Base-by-base conservation (phyloP, 2,797 vertebrate genomes). In the Myiotriccus ornatus region DNA sequence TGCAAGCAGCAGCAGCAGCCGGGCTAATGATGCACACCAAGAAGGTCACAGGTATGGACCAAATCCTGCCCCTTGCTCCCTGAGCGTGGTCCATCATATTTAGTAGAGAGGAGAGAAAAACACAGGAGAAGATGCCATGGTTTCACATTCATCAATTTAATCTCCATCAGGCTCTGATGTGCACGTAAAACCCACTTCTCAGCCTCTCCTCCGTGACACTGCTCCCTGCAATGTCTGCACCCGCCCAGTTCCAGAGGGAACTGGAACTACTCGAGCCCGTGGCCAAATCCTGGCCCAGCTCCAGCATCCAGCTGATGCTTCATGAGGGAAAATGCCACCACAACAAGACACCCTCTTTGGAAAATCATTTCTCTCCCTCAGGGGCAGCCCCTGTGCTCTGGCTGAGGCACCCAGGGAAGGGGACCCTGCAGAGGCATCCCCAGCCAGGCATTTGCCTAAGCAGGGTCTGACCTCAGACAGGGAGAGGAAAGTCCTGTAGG, bases 251-350 rank as follows among this genome's bases (percentile, higher is more conserved):
- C 50, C 77, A 49, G 56, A 30, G 32, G 60, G 50, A 77, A 13
- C 1, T 10, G 30, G 50, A 77, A 3, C n/a, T 2, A 0, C 57
- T 16, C 3, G 12, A 27, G 68, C 0, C 0, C 5, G 0, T 0
- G 13, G 50, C 22, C 3, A 0, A 77, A 73, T n/a, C 39, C 57
- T 19, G 23, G 41, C 6, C 0, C 1, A 2, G 41, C 75, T 64
- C 70, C 75, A 35, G 60, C 52, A 47, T 7, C 37, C 84, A 41
- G 53, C 62, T 70, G 68, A 76, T 59, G 60, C 64, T 71, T 70
- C 82, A 9, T 0, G 1, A 6, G 24, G 35, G 16, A 74, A 2
- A 56, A n/a, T 2, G 0, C 30, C 39, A 24, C 16, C 59, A 44
- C 37, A 5, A 9, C 43, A 32, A 7, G 27, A 53, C 67, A 52